Conservation (phyloP, 2,113 vertebrate species). For the Tragelaphus imberbis region DNA sequence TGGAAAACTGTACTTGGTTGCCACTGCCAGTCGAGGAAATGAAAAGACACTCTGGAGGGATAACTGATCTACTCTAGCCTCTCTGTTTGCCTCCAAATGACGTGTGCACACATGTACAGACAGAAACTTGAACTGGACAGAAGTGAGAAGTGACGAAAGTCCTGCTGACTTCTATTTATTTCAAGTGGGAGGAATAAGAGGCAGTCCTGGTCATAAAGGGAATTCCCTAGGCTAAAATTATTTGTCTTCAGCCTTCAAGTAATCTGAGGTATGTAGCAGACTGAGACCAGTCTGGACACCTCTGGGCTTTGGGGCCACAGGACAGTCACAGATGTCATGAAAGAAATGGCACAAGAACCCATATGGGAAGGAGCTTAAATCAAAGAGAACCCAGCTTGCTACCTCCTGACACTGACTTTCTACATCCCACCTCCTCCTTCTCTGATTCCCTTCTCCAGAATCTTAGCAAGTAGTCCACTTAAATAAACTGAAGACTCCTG, state of each 20-base stretch:
- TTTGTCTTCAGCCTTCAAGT: background rate
- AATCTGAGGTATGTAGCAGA: background rate
- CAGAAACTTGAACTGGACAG: background rate
- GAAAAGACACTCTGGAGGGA: background rate
- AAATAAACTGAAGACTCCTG: background rate
- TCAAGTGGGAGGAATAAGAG: background rate
- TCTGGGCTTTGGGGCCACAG: background rate
- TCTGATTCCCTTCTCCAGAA: background rate
- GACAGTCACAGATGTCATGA: background rate
- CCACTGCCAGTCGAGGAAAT: background rate
- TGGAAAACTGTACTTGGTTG: background rate
- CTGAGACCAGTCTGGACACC: background rate
- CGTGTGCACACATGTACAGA: background rate
- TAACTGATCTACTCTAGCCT: background rate
- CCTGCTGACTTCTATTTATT: background rate
- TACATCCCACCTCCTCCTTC: background rate
- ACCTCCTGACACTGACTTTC: background rate
- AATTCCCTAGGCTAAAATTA: conserved; percentile 2
- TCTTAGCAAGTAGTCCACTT: background rate
- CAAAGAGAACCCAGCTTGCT: background rate
- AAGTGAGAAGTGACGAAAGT: conserved; percentile 5
- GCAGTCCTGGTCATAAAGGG: background rate
- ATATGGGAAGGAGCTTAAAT: background rate
- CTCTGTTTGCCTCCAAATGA: background rate
- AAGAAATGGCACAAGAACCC: background rate